Conservation (phyloP, 2,113 vertebrate genomes). For the Dipodomys merriami region DNA sequence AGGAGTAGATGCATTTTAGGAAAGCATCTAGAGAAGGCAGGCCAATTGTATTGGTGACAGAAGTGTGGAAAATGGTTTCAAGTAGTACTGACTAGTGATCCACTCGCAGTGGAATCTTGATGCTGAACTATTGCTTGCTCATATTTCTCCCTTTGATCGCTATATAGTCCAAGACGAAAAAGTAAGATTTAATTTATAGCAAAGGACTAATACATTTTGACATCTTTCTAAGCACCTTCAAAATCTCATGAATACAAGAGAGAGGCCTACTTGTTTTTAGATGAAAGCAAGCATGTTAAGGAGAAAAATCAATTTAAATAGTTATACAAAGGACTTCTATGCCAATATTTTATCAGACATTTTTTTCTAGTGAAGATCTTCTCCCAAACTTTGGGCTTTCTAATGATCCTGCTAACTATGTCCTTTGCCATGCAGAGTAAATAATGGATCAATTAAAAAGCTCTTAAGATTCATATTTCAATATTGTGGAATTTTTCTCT, state of each 20-base stretch:
- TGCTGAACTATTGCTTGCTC: not conserved
- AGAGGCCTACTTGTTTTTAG: too few relatives aligned
- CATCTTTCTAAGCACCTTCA: not conserved
- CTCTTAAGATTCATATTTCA: not conserved
- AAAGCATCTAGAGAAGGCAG: not conserved
- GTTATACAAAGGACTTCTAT: not conserved
- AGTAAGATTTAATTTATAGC: slow-evolving; percentile 30
- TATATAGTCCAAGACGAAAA: slow-evolving; percentile 46
- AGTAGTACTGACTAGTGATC: not conserved
- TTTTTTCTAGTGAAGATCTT: not conserved
- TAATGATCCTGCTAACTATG: too few relatives aligned
- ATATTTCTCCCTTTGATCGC: not conserved
- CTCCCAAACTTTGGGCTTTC: too few relatives aligned
- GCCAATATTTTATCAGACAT: not conserved
- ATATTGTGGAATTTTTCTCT: not conserved
- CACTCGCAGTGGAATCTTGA: not conserved
- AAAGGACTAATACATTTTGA: slow-evolving; percentile 9
- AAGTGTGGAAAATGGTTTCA: not conserved
- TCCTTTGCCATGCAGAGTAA: not conserved
- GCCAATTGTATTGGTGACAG: not conserved
- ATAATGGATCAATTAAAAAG: not conserved
- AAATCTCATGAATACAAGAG: not conserved
- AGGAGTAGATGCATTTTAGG: not conserved
- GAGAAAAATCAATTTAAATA: too few relatives aligned
- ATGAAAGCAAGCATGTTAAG: too few relatives aligned